Base-by-base conservation (phyloP, 2,797 vertebrate genomes). In the Luscinia luscinia region DNA sequence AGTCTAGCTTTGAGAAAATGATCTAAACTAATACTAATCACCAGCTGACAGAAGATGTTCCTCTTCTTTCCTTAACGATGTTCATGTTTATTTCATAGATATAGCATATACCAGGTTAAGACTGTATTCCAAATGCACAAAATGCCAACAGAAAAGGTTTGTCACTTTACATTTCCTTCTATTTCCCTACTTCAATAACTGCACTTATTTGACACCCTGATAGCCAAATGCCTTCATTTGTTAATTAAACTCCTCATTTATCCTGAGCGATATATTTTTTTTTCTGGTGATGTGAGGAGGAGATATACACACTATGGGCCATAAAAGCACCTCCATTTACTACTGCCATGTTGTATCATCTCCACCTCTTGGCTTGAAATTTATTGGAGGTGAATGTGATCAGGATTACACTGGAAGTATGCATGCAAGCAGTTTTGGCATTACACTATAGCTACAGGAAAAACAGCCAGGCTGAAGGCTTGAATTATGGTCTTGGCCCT, bases 321-420 rank as follows among this genome's bases (percentile, higher is more conserved):
- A 43, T 57, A 68, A 84, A 73, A 74, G 27, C 46, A 74, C 34
- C 26, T 61, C 32, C 2, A 2, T 27, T 75, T 61, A 61, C 36
- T 61, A 40, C 16, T 49, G 34, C 22, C 45, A 81, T 78, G 49
- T 67, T 81, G 64, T 41, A 75, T 36, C 18, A 84, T 41, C 84
- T 84, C 64, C 48, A 80, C 36, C 77, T 94, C 57, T 74, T 87
- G 67, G 72, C 77, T 78, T 78, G 32, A 88, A 87, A 89, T 85
- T 70, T 89, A 62, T 80, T 67, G 73, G 70, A 59, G 54, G 49
- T 57, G 45, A 90, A 54, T 67, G 32, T 34, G 54, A 94, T 74
- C 51, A 54, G 83, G 90, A 91, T 66, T 62, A 61, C 32, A 57
- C 30, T 34, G 43, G 36, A 90, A 87, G 72, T 41, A 59, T 87